Base-by-base conservation (phyloP, 2,888 invertebrate species). In the Drymonia ruficornis region DNA sequence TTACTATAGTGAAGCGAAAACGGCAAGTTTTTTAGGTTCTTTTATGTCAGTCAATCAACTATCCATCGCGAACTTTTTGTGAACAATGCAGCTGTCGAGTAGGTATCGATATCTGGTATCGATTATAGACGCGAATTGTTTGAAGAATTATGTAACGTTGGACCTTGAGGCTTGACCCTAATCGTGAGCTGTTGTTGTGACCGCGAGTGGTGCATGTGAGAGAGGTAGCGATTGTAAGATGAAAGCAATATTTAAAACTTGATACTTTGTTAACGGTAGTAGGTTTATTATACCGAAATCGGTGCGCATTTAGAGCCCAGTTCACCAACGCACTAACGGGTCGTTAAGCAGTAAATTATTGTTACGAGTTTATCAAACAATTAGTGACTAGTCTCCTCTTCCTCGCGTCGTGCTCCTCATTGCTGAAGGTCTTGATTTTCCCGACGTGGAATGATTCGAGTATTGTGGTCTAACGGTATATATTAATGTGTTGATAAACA, bases 161-260 rank as follows among this genome's bases (percentile, higher is more conserved):
- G 85, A 87, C 91, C 91, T 91, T 91, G 91, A 71, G 67, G 81
- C 87, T 89, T 91, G 91, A 91, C 91, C 91, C 86, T 84, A 88
- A 84, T 91, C 88, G 89, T 88, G 89, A 84, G 80, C 68, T 67
- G 70, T 72, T 60, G 66, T 62, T 60, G 68, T 83, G 82, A 82
- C 81, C 82, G 78, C 70, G 77, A 51, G 68, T 81, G 84, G 84
- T 71, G 55, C 73, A 83, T 76, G 67, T 59, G 63, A 59, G 61
- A 80, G 80, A 76, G 72, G 63, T 45, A 72, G 83, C 82, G 82
- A 56, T 63, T 60, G 49, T 59, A 54, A 50, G 18, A 16, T 8
- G n/a, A n/a, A n/a, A n/a, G n/a, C n/a, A 1, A 38, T 46, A 11
- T 31, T 31, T 31, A 0, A 31, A 9, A 31, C 9, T 11, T 9